These are phyloP conservation scores for Phasianus colchicus DNA, from an alignment of 2,113 vertebrate genomes.

Conservation along the genomic window DNA sequence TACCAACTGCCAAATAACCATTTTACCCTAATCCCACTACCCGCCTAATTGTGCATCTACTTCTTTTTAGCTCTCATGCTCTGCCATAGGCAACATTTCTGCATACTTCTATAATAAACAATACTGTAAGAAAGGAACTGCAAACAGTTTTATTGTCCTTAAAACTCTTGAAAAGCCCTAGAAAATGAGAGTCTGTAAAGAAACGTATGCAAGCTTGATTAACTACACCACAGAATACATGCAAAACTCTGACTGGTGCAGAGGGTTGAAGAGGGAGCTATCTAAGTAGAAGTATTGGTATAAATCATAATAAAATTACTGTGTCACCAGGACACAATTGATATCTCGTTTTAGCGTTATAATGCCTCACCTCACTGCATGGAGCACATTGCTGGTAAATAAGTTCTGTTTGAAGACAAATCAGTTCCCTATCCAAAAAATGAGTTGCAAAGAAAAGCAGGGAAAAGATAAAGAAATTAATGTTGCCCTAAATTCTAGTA, in stretches of 20 bases:
- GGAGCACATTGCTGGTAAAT: constrained; percentile 20
- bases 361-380: constrained; percentile 1
- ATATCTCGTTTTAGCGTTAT: background rate
- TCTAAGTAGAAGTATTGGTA: background rate
- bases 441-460: background rate
- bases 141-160: background rate
- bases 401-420: constrained; percentile 49
- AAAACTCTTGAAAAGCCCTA: background rate
- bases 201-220: background rate
- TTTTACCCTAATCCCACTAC: background rate
- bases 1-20: background rate
- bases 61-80: background rate
- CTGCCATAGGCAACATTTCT: background rate
- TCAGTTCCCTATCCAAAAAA: constrained; percentile 21
- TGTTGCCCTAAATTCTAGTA: background rate
- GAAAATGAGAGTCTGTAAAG: background rate
- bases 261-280: background rate
- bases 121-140: background rate
- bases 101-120: background rate
- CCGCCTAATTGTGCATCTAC: background rate
- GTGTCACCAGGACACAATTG: background rate
- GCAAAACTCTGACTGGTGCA: background rate
- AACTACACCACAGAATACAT: background rate
- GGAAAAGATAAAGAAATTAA: constrained; percentile 4
- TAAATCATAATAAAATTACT: background rate